A percentile compares a stretch with the other conserved stretches of the same genome.
These are phyloP conservation scores for Phataginus tetradactyla DNA, from an alignment of 2,797 vertebrate species.

Conservation along the genomic window DNA sequence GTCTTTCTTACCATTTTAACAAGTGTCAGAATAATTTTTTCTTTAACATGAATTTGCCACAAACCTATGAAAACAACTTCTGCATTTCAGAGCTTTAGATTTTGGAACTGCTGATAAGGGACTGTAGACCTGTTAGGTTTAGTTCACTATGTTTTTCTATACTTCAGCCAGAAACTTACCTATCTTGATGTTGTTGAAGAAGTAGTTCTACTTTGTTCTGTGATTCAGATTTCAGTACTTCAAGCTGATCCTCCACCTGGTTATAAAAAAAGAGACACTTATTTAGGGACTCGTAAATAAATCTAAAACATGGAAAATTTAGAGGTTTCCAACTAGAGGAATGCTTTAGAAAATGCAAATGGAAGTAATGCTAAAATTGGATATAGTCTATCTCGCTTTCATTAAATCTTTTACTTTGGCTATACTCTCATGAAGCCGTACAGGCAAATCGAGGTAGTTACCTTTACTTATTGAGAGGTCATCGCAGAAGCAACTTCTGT, in stretches of 20 bases:
- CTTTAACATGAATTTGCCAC: neutral
- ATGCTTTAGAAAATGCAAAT: constrained; percentile 8
- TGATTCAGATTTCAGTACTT: constrained; percentile 80
- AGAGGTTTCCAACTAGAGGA: constrained; percentile 17
- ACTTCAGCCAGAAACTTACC: constrained; percentile 80
- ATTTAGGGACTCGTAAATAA: neutral
- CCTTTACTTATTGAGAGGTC: neutral
- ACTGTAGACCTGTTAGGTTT: neutral
- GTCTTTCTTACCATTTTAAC: neutral
- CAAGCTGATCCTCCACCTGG: constrained; percentile 85
- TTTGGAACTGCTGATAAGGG: neutral
- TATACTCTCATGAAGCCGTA: neutral
- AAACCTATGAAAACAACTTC: neutral
- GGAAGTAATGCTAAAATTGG: constrained; percentile 29
- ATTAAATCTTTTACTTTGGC: neutral
- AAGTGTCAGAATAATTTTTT: neutral
- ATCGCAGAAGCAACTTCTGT: neutral
- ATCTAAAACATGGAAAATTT: neutral
- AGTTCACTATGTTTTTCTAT: neutral
- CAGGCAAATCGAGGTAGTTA: neutral
- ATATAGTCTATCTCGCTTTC: neutral
- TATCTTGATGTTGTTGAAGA: constrained; percentile 85
- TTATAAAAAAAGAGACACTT: constrained; percentile 38
- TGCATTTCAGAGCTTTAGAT: neutral
- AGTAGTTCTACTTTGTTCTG: constrained; percentile 79